A percentile compares a stretch with the other conserved stretches of the same genome.
phyloP scores from a whole-genome alignment of 2,888 invertebrate genomes.

The Rhorus exstirpatorius region DNA sequence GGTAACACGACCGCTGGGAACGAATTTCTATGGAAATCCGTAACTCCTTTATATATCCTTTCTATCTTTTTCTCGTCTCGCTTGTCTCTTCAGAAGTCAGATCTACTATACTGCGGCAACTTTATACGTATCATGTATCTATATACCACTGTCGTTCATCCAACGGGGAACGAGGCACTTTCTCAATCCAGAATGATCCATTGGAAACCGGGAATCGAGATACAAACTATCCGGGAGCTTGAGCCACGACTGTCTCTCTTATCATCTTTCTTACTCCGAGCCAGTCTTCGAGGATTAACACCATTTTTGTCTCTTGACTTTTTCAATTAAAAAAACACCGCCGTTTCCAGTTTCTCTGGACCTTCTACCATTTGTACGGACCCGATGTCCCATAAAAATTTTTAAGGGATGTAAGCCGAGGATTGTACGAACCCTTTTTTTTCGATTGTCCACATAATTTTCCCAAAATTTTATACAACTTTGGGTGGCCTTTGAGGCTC shows the following conservation, averaged over 20 bases:
- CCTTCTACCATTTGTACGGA: too few relatives aligned
- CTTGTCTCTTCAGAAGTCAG: constrained; percentile 36
- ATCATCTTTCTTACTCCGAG: not conserved
- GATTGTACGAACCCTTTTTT: too few relatives aligned
- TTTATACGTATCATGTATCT: constrained; percentile 43
- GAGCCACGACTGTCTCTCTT: not conserved
- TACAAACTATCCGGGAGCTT: constrained; percentile 43
- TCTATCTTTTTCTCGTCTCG: constrained; percentile 45
- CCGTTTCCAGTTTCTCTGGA: too few relatives aligned
- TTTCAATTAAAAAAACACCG: constrained; percentile 10
- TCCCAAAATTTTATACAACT: too few relatives aligned
- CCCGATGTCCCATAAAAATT: too few relatives aligned
- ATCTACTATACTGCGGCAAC: constrained; percentile 27
- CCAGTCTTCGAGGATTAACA: constrained; percentile 8
- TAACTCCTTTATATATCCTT: constrained; percentile 66
- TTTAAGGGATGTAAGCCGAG: too few relatives aligned
- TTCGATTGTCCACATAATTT: too few relatives aligned
- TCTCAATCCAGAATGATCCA: constrained; percentile 59
- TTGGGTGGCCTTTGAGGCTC: too few relatives aligned
- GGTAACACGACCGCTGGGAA: constrained; percentile 64
- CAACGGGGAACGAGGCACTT: constrained; percentile 45
- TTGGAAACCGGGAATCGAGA: constrained; percentile 29
- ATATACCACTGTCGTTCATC: constrained; percentile 20
- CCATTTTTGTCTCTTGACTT: constrained; percentile 6
- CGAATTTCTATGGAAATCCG: constrained; percentile 68